Percentiles rank a stretch among this genome's conserved stretches.
phyloP scores from a whole-genome alignment of 2,113 vertebrate genomes.

The Bubalus kerabau region DNA sequence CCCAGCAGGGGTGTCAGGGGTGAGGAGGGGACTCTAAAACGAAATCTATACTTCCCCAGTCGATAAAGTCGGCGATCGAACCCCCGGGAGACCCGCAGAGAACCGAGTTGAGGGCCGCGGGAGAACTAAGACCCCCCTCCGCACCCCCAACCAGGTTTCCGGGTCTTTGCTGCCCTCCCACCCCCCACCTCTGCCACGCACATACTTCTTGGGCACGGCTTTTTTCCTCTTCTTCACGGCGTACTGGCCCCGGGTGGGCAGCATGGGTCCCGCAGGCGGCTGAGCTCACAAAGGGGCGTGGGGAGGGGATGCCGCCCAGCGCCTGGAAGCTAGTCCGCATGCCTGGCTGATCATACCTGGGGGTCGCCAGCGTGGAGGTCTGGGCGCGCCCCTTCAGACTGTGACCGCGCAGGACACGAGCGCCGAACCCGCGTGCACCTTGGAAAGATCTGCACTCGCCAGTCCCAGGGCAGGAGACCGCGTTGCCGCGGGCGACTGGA shows the following conservation, averaged over 20 bases:
- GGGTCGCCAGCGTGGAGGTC: not conserved
- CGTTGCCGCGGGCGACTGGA: not conserved
- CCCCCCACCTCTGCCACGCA: not conserved
- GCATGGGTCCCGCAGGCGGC: not conserved
- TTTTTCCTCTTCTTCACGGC: not conserved
- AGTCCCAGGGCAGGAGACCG: not conserved
- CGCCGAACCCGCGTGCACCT: not conserved
- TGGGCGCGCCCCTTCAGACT: not conserved
- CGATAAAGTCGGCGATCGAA: too few relatives aligned
- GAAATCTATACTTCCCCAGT: not conserved
- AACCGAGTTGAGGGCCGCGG: not conserved
- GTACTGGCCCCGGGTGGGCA: not conserved
- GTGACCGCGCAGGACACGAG: not conserved
- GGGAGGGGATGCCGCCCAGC: not conserved
- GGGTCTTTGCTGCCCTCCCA: not conserved
- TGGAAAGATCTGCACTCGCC: not conserved
- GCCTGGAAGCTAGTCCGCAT: not conserved
- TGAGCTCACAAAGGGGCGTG: not conserved
- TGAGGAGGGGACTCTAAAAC: not conserved
- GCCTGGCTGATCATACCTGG: not conserved
- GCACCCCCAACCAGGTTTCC: not conserved
- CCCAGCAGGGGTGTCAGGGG: not conserved
- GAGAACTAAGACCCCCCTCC: rapidly evolving
- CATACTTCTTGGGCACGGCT: not conserved
- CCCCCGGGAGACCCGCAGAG: not conserved